Percentiles rank a stretch among this genome's conserved stretches.
phyloP scores from a whole-genome alignment of 2,797 vertebrate genomes.

The Poecilia gillii region DNA sequence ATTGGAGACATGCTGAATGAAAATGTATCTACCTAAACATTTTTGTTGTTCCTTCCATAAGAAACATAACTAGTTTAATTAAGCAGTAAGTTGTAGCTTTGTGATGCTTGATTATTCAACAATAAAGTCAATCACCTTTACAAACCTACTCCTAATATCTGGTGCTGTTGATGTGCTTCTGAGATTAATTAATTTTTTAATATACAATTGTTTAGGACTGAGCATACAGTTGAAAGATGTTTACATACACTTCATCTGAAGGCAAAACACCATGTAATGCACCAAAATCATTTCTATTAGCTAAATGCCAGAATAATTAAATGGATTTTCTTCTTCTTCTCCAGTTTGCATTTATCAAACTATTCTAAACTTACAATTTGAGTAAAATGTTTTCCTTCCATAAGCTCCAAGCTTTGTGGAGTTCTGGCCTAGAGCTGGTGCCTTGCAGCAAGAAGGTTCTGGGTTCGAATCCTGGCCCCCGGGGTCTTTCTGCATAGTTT shows the following conservation, averaged over 20 bases:
- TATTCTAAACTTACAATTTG: not conserved
- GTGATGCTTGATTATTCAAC: conserved; percentile 8
- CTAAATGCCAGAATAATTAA: not conserved
- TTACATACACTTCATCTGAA: not conserved
- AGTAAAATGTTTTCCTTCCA: not conserved
- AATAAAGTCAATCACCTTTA: not conserved
- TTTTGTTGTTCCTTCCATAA: not conserved
- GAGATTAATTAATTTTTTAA: not conserved
- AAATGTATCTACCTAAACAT: not conserved
- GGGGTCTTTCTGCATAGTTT: no score
- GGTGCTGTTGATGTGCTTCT: not conserved
- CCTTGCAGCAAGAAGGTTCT: no score
- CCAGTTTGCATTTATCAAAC: not conserved
- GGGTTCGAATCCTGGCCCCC: no score
- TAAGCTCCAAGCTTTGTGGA: not conserved
- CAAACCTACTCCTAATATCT: not conserved
- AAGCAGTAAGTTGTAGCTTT: not conserved
- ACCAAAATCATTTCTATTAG: not conserved
- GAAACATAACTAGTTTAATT: not conserved
- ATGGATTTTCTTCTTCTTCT: not conserved
- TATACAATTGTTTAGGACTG: not conserved
- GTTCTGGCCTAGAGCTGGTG: not conserved
- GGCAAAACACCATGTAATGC: not conserved
- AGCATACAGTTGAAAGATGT: not conserved
- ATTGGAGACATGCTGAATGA: not conserved